These are phyloP conservation scores for Cherax destructor DNA, from an alignment of 1,140 invertebrate species.

Conservation along the genomic window DNA sequence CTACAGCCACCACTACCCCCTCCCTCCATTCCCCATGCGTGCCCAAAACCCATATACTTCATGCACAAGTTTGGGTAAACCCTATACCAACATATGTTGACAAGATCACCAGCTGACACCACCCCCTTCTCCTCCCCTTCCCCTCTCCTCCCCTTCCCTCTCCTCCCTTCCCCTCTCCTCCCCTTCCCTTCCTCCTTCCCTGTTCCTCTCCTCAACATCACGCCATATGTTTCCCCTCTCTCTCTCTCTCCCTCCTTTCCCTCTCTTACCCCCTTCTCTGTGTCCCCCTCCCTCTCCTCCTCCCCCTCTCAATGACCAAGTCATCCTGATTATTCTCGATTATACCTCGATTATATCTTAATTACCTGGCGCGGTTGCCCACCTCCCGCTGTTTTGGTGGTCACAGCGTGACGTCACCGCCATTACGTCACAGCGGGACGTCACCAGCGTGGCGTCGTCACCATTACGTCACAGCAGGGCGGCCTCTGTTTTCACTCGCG, in stretches of 20 bases:
- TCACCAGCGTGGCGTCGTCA: too few species aligned
- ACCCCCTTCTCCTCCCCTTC: neutral
- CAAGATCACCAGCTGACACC: neutral
- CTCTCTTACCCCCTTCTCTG: neutral
- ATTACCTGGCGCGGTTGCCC: constrained; percentile 1
- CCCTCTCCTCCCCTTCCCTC: too few species aligned
- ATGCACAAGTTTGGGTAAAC: neutral
- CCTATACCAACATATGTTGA: neutral
- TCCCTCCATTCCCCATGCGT: too few species aligned
- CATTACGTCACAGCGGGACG: constrained; percentile 34
- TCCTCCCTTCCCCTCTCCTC: too few species aligned
- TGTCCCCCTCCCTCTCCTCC: neutral
- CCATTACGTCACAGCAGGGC: too few species aligned
- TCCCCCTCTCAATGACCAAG: neutral
- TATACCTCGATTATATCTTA: constrained; percentile 10
- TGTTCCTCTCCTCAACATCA: neutral
- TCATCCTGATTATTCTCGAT: constrained; percentile 11
- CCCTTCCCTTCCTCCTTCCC: neutral
- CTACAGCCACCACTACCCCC: too few species aligned
- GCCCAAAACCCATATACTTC: too few species aligned
- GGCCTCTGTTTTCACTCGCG: too few species aligned
- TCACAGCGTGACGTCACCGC: neutral
- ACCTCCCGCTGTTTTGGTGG: too few species aligned
- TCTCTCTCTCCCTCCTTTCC: neutral
- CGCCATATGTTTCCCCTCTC: neutral